These are phyloP conservation scores for Picus viridis DNA, from an alignment of 2,797 vertebrate genomes.

Conservation along the genomic window DNA sequence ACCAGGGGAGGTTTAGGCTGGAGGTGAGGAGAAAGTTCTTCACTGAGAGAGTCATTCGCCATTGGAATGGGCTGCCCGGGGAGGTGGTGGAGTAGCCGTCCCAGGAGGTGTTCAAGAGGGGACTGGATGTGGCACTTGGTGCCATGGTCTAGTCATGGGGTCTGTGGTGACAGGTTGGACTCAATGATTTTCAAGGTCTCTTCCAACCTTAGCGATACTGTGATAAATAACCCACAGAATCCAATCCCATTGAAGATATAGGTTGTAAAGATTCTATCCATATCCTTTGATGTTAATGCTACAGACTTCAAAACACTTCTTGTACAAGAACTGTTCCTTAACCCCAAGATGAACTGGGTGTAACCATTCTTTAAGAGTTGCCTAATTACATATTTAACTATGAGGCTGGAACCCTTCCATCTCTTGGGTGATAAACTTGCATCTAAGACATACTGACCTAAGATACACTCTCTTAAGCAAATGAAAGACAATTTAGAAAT, in stretches of 20 bases:
- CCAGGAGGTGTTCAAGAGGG: too few species aligned
- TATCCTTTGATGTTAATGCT: not conserved
- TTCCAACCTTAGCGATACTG: too few species aligned
- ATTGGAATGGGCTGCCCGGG: too few species aligned
- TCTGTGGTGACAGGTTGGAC: too few species aligned
- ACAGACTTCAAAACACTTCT: not conserved
- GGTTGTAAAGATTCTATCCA: not conserved
- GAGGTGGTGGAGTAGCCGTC: too few species aligned
- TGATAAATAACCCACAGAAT: not conserved
- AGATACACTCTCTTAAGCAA: constrained; percentile 57
- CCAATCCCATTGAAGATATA: not conserved
- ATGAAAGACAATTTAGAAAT: constrained; percentile 53
- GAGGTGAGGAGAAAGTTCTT: too few species aligned
- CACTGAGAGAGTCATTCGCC: too few species aligned
- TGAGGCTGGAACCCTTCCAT: constrained; percentile 3
- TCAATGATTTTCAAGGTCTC: too few species aligned
- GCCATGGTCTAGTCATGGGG: too few species aligned
- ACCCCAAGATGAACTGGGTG: not conserved
- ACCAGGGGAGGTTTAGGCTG: too few species aligned
- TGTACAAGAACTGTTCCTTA: not conserved
- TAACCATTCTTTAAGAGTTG: not conserved
- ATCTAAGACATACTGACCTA: constrained; percentile 46
- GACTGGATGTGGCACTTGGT: too few species aligned
- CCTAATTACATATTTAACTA: constrained; percentile 54
- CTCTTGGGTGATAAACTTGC: constrained; percentile 42